Evolutionary conservation across 2,113 vertebrate genomes (phyloP), one percentile per base, ranked within the genome.

Genomic region (Ciconia boyciana): DNA sequence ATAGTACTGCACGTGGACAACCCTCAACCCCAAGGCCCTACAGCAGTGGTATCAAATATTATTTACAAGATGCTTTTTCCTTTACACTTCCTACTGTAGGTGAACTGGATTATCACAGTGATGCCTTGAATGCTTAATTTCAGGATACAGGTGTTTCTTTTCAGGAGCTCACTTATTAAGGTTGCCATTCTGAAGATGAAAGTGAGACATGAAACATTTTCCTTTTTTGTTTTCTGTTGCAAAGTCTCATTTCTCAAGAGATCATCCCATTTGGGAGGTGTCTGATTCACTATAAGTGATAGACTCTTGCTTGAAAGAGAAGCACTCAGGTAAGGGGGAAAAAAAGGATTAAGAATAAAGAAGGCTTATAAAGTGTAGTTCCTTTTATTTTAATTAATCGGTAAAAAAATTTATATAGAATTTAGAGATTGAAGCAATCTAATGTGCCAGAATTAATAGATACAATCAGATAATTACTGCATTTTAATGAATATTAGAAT

Each of bases 111-210:
- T 72, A 80, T 76, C 77, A 44, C 46, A 81, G 51, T 9, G 29
- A 24, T 64, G 57, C 54, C 57, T 48, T 58, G 31, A 94, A 97
- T 94, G 20, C 51, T 84, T 95, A 81, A 97, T 97, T 97, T 93
- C 71, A 34, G 91, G 81, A 74, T 97, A 94, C 95, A 97, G 96
- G 90, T 97, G 93, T 79, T 93, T 58, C 77, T 96, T 95, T 97
- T 90, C 55, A 75, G 96, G 93, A 94, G 90, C 94, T 93, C 96
- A 57, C 88, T 95, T 96, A 96, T 85, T 80, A 96, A 95, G 93
- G 87, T 83, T 44, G 24, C 48, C 91, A 83, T 94, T 92, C 89
- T 32, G 70, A 78, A 96, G 97, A 97, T 96, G 91, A 97, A 98
- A 98, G 74, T 16, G n/a, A 96, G 41, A 83, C 71, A 58, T 92